phyloP scores from a whole-genome alignment of 2,113 vertebrate genomes.

The Vanacampus margaritifer region DNA sequence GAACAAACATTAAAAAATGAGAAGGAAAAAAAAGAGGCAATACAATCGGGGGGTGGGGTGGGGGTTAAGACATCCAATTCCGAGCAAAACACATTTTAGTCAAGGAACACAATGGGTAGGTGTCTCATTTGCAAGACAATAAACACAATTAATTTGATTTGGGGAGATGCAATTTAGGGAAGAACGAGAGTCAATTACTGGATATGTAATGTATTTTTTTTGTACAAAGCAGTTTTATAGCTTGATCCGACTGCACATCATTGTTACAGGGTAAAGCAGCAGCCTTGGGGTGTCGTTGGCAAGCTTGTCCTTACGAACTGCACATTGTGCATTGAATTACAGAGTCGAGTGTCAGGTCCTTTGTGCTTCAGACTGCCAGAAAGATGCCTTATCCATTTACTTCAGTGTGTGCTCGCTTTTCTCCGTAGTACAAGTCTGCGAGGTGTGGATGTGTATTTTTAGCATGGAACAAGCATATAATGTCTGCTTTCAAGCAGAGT shows the following conservation, averaged over 20 bases:
- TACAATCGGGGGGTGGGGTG: too few relatives aligned
- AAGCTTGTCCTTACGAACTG: constrained; percentile 27
- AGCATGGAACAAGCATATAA: not conserved
- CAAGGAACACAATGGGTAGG: not conserved
- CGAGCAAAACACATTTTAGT: not conserved
- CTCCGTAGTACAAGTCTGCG: not conserved
- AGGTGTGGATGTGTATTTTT: not conserved
- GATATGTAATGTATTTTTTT: not conserved
- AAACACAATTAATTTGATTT: not conserved
- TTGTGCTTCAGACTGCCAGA: constrained; percentile 58
- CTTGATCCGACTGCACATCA: not conserved
- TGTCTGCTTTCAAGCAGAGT: not conserved
- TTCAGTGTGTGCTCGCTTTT: not conserved
- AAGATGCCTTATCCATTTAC: constrained; percentile 65
- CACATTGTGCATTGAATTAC: constrained; percentile 51
- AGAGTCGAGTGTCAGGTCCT: constrained; percentile 51
- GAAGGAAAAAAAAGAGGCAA: not conserved
- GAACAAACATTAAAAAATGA: not conserved
- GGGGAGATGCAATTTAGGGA: not conserved
- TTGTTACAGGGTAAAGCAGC: constrained; percentile 24
- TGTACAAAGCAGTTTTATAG: not conserved
- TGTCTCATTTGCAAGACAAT: not conserved
- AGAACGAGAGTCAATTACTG: not conserved
- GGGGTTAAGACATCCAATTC: not conserved
- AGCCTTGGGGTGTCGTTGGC: constrained; percentile 40